Evolutionary conservation across 2,888 invertebrate species (phyloP).

Genomic region (Thyatira batis): DNA sequence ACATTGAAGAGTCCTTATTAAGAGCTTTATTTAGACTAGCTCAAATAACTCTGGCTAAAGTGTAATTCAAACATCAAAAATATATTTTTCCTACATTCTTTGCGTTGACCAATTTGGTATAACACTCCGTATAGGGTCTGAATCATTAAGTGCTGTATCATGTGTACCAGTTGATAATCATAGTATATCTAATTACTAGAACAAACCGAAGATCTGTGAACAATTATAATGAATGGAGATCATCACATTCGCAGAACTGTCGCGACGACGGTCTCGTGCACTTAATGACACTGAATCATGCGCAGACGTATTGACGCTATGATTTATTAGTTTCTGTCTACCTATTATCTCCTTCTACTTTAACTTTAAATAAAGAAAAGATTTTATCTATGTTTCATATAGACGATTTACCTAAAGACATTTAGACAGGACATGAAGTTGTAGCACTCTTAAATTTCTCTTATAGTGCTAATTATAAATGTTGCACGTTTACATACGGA

Average conservation of each 20-base stretch:
- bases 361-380: not conserved
- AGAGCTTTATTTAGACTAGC: no score
- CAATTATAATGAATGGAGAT: not conserved
- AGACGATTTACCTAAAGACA: no score
- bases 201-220: not conserved
- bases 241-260: not conserved
- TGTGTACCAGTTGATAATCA: not conserved
- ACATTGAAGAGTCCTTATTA: no score
- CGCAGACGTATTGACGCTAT: not conserved
- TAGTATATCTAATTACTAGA: not conserved
- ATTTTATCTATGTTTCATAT: not conserved
- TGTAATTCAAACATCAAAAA: no score
- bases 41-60: no score
- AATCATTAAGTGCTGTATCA: not conserved
- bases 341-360: not conserved
- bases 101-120: no score
- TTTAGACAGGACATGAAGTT: no score
- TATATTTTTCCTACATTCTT: no score
- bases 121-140: not conserved
- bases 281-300: slow-evolving; percentile 21
- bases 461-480: no score
- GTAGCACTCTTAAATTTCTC: no score
- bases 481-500: no score
- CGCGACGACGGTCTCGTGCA: slow-evolving; percentile 9
- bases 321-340: not conserved